phyloP scores from a whole-genome alignment of 2,797 vertebrate genomes.

The Falco rusticolus region DNA sequence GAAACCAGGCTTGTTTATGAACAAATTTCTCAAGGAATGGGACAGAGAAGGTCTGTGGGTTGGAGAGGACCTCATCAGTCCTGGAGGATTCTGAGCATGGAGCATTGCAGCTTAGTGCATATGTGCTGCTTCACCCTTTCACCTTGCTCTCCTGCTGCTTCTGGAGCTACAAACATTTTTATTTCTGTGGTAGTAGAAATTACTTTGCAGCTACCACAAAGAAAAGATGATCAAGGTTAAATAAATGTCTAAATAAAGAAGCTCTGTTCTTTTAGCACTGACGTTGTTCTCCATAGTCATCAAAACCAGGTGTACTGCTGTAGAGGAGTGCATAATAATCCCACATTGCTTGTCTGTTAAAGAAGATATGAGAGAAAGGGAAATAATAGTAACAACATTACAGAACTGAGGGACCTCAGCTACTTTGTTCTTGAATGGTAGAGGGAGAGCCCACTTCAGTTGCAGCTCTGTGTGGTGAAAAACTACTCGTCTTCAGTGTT shows the following conservation, averaged over 20 bases:
- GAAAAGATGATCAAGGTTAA: background rate
- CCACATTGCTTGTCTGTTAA: background rate
- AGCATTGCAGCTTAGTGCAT: background rate
- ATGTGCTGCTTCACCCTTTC: background rate
- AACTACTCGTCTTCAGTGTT: background rate
- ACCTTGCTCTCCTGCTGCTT: background rate
- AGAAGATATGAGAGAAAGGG: background rate
- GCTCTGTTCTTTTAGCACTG: background rate
- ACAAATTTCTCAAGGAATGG: background rate
- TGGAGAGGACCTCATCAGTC: background rate
- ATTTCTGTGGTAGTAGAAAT: background rate
- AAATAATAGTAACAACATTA: background rate
- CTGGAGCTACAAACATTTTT: background rate
- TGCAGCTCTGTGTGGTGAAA: background rate
- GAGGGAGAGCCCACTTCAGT: background rate
- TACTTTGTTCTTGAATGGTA: background rate
- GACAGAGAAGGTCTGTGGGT: fast-evolving
- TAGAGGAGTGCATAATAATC: fast-evolving
- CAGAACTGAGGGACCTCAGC: background rate
- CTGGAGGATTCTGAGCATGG: background rate
- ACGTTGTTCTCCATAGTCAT: background rate
- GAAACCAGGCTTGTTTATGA: background rate
- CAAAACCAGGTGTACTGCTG: background rate
- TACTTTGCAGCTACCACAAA: background rate
- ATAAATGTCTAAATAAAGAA: background rate